phyloP scores from a whole-genome alignment of 2,888 invertebrate species.

The Stegophylla sp. region DNA sequence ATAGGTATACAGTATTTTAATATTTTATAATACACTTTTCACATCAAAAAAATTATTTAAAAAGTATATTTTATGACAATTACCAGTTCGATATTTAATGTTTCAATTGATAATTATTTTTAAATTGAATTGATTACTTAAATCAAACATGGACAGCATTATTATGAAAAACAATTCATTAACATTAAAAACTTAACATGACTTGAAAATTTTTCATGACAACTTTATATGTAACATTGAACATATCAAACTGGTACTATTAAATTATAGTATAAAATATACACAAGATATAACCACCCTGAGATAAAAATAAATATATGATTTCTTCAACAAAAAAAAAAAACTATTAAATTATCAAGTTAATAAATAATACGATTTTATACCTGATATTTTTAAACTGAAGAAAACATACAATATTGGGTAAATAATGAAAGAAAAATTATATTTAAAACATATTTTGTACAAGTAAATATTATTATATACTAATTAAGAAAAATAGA shows the following conservation, averaged over 20 bases:
- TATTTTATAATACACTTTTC: constrained; percentile 4
- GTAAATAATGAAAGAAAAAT: neutral
- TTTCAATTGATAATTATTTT: neutral
- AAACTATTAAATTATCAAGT: neutral
- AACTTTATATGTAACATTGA: neutral
- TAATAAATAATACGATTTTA: neutral
- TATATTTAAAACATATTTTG: neutral
- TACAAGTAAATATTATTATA: neutral
- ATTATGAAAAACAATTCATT: neutral
- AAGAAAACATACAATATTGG: neutral
- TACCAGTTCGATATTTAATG: neutral
- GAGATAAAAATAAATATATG: neutral
- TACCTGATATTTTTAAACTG: too few relatives aligned
- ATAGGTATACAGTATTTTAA: constrained; percentile 13
- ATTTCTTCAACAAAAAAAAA: neutral
- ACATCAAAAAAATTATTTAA: constrained; percentile 1
- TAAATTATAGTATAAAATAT: constrained; percentile 7
- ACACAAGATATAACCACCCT: neutral
- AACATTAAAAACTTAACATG: constrained; percentile 7
- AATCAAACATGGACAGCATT: constrained; percentile 6
- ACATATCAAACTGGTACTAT: neutral
- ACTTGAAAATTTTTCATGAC: neutral
- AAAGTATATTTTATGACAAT: neutral
- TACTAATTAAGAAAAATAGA: neutral
- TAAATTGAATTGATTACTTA: constrained; percentile 1